phyloP scores from a whole-genome alignment of 92 coral and sea anemone species.

The Phymanthus crucifer region DNA sequence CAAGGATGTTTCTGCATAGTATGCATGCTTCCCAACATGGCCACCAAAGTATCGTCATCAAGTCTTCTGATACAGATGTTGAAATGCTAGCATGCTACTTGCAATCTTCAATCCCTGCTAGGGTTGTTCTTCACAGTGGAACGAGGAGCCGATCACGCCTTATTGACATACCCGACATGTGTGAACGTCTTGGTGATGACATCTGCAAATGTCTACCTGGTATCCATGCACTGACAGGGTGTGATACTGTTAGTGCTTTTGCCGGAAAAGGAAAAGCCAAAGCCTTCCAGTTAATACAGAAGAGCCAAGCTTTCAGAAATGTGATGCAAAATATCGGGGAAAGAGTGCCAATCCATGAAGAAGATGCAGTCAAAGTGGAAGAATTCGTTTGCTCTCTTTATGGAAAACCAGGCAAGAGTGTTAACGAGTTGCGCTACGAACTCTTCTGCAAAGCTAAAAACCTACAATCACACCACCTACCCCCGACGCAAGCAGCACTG shows the following conservation, averaged over 20 bases:
- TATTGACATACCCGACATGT: constrained; percentile 19
- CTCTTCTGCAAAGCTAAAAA: constrained; percentile 49
- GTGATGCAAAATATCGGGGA: constrained; percentile 40
- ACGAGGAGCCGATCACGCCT: constrained; percentile 51
- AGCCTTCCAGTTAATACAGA: constrained; percentile 46
- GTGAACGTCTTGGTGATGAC: constrained; percentile 53
- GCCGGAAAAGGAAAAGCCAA: constrained; percentile 59
- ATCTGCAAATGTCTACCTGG: constrained; percentile 51
- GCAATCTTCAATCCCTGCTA: constrained; percentile 39
- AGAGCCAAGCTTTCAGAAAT: constrained; percentile 27
- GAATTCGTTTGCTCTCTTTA: constrained; percentile 46
- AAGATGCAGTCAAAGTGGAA: constrained; percentile 30
- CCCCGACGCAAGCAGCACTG: constrained; percentile 48
- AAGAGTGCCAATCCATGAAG: constrained; percentile 31
- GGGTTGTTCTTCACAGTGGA: constrained; percentile 51
- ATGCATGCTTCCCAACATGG: constrained; percentile 13
- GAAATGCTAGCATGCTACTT: constrained; percentile 48
- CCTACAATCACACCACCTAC: constrained; percentile 55
- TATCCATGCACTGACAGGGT: constrained; percentile 62
- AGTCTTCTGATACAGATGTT: constrained; percentile 25
- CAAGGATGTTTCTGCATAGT: constrained; percentile 50
- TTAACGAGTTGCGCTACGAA: constrained; percentile 37
- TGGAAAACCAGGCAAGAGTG: constrained; percentile 24
- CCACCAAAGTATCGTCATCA: constrained; percentile 2
- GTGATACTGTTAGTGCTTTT: constrained; percentile 53